phyloP scores from a whole-genome alignment of 2,797 vertebrate genomes.

The Avahi laniger region DNA sequence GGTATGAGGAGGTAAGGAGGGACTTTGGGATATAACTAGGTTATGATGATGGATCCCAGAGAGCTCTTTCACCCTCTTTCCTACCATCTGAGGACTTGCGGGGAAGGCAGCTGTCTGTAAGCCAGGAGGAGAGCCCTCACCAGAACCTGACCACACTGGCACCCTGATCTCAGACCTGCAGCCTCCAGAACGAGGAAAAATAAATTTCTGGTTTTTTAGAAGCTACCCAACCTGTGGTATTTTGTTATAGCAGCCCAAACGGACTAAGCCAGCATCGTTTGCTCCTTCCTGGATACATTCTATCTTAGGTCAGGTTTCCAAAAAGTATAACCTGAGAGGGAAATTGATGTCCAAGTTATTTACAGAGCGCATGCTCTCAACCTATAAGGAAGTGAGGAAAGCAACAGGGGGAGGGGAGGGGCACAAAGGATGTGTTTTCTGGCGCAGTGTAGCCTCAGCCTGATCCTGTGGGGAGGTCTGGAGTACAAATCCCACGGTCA shows the following conservation, averaged over 20 bases:
- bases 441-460: rapidly evolving
- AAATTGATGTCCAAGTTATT: not conserved
- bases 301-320: not conserved
- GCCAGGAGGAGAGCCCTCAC: no score
- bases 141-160: not conserved
- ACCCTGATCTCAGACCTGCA: not conserved
- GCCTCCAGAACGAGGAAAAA: not conserved
- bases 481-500: no score
- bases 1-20: no score
- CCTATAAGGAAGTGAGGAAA: not conserved
- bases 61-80: not conserved
- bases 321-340: not conserved
- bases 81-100: not conserved
- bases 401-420: not conserved
- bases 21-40: not conserved
- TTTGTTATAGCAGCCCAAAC: not conserved
- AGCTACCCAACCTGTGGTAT: not conserved
- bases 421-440: not conserved
- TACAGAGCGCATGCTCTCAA: not conserved
- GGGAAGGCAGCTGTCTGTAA: not conserved
- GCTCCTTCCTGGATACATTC: not conserved
- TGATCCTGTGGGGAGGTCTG: not conserved
- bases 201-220: not conserved
- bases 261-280: not conserved
- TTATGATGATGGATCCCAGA: not conserved